These are phyloP conservation scores for Hartigia nigra DNA, from an alignment of 2,888 invertebrate genomes.

Conservation along the genomic window DNA sequence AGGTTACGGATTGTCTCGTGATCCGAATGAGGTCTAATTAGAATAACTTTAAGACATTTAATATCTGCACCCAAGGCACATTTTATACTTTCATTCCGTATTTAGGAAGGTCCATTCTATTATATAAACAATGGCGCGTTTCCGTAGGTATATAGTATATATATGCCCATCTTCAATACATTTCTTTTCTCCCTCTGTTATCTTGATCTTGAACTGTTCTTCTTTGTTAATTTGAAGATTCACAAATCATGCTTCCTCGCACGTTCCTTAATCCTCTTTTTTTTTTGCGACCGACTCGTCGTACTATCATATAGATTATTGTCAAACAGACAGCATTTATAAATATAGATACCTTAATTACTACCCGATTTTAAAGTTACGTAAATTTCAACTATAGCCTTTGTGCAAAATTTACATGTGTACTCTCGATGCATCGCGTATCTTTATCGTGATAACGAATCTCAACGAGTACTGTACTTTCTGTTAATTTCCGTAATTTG, in stretches of 20 bases:
- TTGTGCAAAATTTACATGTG: conserved; percentile 63
- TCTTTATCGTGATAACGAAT: background rate
- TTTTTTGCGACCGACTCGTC: background rate
- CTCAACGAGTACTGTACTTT: background rate
- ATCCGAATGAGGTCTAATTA: conserved; percentile 41
- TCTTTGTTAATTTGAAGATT: background rate
- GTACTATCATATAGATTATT: conserved; percentile 58
- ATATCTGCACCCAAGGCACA: conserved; percentile 65
- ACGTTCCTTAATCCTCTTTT: background rate
- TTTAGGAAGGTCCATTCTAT: conserved; percentile 37
- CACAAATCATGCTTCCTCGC: background rate
- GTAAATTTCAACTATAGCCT: conserved; percentile 53
- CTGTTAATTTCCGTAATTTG: background rate
- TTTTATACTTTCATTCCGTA: conserved; percentile 63
- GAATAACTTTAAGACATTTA: conserved; percentile 38
- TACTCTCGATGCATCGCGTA: conserved; percentile 3
- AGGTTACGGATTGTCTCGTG: conserved; percentile 44
- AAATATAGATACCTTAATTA: conserved; percentile 35
- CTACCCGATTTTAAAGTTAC: conserved; percentile 42
- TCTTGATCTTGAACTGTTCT: background rate
- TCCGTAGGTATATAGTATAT: conserved; percentile 2
- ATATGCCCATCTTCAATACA: background rate
- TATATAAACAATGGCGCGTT: conserved; percentile 20
- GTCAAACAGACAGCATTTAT: conserved; percentile 64
- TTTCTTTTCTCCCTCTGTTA: background rate